Base-by-base conservation (phyloP, 2,888 invertebrate genomes). In the Molorchus minor region DNA sequence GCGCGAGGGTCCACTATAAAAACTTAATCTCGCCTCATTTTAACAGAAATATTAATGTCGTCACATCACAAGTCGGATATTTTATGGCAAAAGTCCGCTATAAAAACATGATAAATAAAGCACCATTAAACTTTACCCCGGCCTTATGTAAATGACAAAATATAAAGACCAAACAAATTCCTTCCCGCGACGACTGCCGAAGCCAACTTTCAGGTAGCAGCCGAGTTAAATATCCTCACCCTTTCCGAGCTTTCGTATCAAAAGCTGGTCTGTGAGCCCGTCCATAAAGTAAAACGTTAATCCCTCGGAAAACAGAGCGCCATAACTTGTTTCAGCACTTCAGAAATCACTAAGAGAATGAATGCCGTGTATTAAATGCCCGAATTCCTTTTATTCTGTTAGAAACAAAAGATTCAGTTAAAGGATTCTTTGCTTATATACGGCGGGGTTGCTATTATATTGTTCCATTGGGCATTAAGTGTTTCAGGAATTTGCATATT, bases 221-320 rank as follows among this genome's bases (percentile, higher is more conserved):
- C 55, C 61, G 61, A 65, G 59, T 64, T 58, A 58, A 62, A 62
- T 62, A 67, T 65, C 58, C 57, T 61, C 62, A 62, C 61, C 61
- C 66, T 59, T 59, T 56, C 54, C 51, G 36, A 40, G 51, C 51
- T 51, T 51, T 64, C 61, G 56, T 55, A 59, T 67, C 60, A 52
- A 63, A 60, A 58, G 64, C 63, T 65, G 65, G 61, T 65, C 65
- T 58, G 61, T 67, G 70, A 72, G 68, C 70, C 67, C 59, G 62
- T 69, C 51, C 69, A 72, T 70, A 70, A 73, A 73, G 69, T 67
- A 65, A 71, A 73, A 72, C 69, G 69, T 70, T 73, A 73, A 73
- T 73, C 71, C 70, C 66, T 69, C 63, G 67, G 68, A 68, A 72
- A 47, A 51, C 38, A 71, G 72, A 71, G 71, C n/a, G 67, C 67